Percentiles rank a stretch among this genome's conserved stretches.
Evolutionary conservation across 2,797 vertebrate genomes (phyloP).

Genomic region (Hemitrygon akajei): DNA sequence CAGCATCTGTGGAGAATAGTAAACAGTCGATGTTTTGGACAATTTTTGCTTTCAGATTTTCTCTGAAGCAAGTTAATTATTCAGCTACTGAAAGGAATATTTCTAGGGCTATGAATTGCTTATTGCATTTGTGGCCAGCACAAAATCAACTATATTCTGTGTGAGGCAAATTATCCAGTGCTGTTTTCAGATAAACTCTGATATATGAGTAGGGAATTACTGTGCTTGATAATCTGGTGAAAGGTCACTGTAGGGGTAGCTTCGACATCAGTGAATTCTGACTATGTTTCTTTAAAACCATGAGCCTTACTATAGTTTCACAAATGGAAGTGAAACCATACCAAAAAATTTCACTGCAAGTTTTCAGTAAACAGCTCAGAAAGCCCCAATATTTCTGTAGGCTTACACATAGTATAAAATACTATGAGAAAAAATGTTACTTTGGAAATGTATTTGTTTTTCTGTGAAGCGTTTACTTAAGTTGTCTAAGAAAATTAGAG

Average conservation of each 20-base stretch:
- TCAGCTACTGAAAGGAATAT: not conserved
- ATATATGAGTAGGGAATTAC: not conserved
- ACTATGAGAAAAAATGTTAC: not conserved
- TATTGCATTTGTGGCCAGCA: not conserved
- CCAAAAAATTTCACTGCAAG: not conserved
- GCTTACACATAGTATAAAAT: not conserved
- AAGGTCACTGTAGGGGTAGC: not conserved
- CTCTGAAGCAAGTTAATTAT: not conserved
- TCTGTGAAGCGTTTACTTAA: not conserved
- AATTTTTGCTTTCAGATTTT: not conserved
- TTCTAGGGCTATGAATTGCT: not conserved
- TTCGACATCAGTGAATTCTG: not conserved
- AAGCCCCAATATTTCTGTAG: not conserved
- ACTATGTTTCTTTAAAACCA: not conserved
- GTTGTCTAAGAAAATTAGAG: not conserved
- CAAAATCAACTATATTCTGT: not conserved
- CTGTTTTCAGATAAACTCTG: not conserved
- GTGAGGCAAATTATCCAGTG: not conserved
- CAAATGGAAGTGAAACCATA: not conserved
- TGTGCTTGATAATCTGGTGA: not conserved
- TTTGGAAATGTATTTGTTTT: not conserved
- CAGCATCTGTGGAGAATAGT: too few relatives aligned
- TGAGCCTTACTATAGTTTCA: not conserved
- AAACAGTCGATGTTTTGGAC: not conserved
- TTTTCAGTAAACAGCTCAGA: too few relatives aligned